Evolutionary conservation across 1,140 invertebrate genomes (phyloP).

Genomic region (Lepidurus packardi): DNA sequence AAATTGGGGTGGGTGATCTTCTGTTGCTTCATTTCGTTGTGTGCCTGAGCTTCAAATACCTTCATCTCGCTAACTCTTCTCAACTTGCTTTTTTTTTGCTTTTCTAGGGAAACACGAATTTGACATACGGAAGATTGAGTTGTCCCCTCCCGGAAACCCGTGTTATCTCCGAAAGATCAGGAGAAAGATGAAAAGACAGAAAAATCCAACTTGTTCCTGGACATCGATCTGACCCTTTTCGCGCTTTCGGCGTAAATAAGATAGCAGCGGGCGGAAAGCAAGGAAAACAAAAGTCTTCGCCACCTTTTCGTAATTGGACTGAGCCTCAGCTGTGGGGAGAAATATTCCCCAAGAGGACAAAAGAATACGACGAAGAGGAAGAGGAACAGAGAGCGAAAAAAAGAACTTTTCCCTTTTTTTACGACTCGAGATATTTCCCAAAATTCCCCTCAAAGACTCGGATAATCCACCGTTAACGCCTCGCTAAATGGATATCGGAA

Average conservation of each 20-base stretch:
- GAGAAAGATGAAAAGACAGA: background rate
- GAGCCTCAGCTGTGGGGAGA: background rate
- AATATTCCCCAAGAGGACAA: background rate
- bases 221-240: slow-evolving; percentile 18
- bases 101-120: slow-evolving; percentile 4
- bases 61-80: background rate
- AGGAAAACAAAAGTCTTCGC: background rate
- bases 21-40: no score
- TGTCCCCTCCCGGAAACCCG: background rate
- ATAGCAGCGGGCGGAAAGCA: background rate
- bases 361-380: background rate
- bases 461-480: background rate
- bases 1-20: no score
- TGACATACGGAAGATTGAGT: background rate
- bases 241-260: background rate
- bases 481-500: background rate
- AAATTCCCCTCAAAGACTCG: background rate
- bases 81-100: background rate
- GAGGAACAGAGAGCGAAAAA: no score
- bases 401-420: no score
- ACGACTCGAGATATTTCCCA: no score
- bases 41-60: no score
- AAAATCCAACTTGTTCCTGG: background rate
- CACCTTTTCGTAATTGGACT: slow-evolving; percentile 3
- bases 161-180: background rate